Evolutionary conservation across 1,140 invertebrate genomes (phyloP).

Genomic region (Psilanteris sp.): DNA sequence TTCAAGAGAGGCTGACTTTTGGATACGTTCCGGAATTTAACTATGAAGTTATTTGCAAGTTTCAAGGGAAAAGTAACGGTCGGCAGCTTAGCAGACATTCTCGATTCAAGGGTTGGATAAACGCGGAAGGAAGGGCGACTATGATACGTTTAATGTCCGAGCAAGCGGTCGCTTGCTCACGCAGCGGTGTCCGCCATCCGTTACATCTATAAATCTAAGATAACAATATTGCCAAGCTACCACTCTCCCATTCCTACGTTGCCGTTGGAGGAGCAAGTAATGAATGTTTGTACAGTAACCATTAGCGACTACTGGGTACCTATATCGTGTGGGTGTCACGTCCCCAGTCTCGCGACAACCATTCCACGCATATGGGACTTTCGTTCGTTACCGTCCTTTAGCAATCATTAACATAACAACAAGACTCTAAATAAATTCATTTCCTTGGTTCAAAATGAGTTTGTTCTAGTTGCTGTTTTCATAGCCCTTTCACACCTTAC

Average conservation of each 20-base stretch:
- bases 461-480: neutral
- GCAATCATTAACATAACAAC: slow-evolving; percentile 39
- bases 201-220: slow-evolving; percentile 80
- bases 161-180: slow-evolving; percentile 68
- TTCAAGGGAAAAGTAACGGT: slow-evolving; percentile 47
- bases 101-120: slow-evolving; percentile 53
- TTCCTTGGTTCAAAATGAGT: slow-evolving; percentile 4
- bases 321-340: slow-evolving; percentile 47
- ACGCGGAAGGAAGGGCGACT: slow-evolving; percentile 63
- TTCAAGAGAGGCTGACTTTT: neutral
- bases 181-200: slow-evolving; percentile 78
- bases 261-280: slow-evolving; percentile 69
- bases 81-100: slow-evolving; percentile 52
- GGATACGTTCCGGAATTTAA: slow-evolving; percentile 29
- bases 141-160: slow-evolving; percentile 75
- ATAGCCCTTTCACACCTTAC: too few species aligned
- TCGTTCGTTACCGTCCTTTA: slow-evolving; percentile 47
- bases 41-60: slow-evolving; percentile 56
- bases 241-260: slow-evolving; percentile 47
- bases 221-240: slow-evolving; percentile 78
- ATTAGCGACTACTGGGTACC: slow-evolving; percentile 73
- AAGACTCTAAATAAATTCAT: slow-evolving; percentile 32
- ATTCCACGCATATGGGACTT: slow-evolving; percentile 75
- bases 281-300: slow-evolving; percentile 79
- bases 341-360: slow-evolving; percentile 68